These are phyloP conservation scores for Nilaparvata lugens DNA, from an alignment of 1,140 invertebrate species.

Conservation along the genomic window DNA sequence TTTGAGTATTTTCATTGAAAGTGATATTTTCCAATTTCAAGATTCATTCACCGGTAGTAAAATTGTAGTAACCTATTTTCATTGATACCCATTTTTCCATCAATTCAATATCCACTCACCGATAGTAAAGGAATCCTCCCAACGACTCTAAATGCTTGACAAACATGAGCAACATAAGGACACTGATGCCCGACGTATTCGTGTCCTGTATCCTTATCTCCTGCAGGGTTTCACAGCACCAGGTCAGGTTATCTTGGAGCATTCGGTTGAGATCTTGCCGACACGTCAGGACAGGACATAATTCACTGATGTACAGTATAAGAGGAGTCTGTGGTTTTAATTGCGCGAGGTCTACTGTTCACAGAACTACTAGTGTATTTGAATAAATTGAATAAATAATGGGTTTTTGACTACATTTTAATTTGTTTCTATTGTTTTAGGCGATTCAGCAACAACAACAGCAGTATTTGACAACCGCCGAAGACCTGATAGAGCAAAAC, in stretches of 20 bases:
- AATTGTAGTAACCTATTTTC: not conserved
- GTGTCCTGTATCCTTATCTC: slow-evolving; percentile 31
- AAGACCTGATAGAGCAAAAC: not conserved
- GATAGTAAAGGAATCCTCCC: slow-evolving; percentile 30
- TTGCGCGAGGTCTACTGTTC: too few species aligned
- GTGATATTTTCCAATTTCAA: too few species aligned
- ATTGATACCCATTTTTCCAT: not conserved
- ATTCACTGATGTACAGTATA: too few species aligned
- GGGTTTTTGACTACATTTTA: too few species aligned
- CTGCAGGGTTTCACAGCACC: slow-evolving; percentile 24
- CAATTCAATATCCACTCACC: slow-evolving; percentile 24
- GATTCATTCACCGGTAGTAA: too few species aligned
- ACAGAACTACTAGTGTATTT: too few species aligned
- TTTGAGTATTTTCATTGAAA: too few species aligned
- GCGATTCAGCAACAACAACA: not conserved
- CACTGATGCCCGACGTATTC: slow-evolving; percentile 29
- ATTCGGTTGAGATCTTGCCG: too few species aligned
- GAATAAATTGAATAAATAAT: too few species aligned
- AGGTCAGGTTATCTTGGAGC: slow-evolving; percentile 16
- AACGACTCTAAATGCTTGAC: slow-evolving; percentile 26
- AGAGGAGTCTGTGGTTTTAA: too few species aligned
- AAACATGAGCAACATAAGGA: slow-evolving; percentile 27
- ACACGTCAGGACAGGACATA: too few species aligned
- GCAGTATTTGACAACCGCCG: not conserved
- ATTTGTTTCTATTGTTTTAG: too few species aligned